phyloP scores from a whole-genome alignment of 2,113 vertebrate species.

The Pseudolaguvia tuberculata region DNA sequence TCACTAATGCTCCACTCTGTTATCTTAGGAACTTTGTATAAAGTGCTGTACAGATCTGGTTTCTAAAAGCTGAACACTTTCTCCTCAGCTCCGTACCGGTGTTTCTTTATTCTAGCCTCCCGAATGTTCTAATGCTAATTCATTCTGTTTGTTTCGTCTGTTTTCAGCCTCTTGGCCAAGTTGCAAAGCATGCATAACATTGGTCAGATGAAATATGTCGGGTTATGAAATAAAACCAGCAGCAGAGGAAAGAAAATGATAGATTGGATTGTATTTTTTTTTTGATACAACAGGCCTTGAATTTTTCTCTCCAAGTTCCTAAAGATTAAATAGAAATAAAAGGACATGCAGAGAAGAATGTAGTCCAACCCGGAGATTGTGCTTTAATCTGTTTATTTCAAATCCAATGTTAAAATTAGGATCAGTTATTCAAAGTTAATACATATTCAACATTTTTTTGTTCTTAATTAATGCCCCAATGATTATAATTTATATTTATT shows the following conservation, averaged over 20 bases:
- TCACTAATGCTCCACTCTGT: background rate
- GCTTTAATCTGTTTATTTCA: background rate
- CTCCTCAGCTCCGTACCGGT: background rate
- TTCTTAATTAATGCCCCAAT: background rate
- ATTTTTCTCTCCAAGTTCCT: background rate
- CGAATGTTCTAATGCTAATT: constrained; percentile 24
- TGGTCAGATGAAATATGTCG: background rate
- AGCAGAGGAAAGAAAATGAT: background rate
- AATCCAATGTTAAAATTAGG: too few species aligned
- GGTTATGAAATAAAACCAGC: background rate
- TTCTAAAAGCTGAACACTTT: constrained; percentile 27
- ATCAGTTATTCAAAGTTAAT: background rate
- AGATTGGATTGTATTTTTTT: background rate
- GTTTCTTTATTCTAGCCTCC: constrained; percentile 2
- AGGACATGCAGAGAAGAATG: background rate
- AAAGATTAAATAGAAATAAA: background rate
- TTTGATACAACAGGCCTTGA: background rate
- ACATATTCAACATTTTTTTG: background rate
- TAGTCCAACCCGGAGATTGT: background rate
- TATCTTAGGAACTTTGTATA: background rate
- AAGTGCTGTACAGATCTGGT: constrained; percentile 21
- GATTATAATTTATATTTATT: background rate
- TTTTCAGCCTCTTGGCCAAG: constrained; percentile 19
- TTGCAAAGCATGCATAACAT: constrained; percentile 1
- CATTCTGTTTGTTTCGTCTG: background rate